Base-by-base conservation (phyloP, 2,113 vertebrate genomes). In the Catharus fuscescens region DNA sequence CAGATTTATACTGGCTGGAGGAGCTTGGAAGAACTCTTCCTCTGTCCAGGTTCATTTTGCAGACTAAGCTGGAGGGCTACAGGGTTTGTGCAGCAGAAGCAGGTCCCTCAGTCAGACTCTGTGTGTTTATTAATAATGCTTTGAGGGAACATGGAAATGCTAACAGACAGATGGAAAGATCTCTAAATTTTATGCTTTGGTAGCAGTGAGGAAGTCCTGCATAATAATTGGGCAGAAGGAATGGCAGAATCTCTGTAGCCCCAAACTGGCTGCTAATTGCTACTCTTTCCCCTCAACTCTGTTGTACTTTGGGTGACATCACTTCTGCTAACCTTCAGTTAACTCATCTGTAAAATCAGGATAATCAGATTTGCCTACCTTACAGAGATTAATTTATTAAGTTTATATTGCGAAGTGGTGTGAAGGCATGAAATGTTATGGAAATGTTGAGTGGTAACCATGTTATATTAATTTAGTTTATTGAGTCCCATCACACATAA, bases 401-500 rank as follows among this genome's bases (percentile, higher is more conserved):
- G 80, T 81, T 95, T 92, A 71, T 82, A 87, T 91, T 91, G 65
- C 61, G 50, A 82, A 93, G 73, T 13, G 1, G 12, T 85, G 70
- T 40, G 44, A 87, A 92, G 45, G 45, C 84, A 86, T 95, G 81
- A 95, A 95, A 92, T 3, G 2, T 89, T 95, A 87, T 64, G 48
- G 94, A 88, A 94, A 90, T 93, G 71, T 65, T 95, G 83, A 89
- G 65, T 84, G 65, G 70, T 79, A 91, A 69, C 86, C 73, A 79
- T 86, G 87, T 91, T 91, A 65, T 60, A 89, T 96, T 95, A 89
- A 84, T 92, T 95, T 87, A 92, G 73, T 89, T 95, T 92, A 90
- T 91, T 71, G 95, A 95, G 62, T 91, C 54, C 40, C 86, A 93
- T 95, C 93, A 95, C 89, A 52, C 80, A 80, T 92, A 95, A 93